Base-by-base conservation (phyloP, 2,797 vertebrate genomes). In the Morus bassanus region DNA sequence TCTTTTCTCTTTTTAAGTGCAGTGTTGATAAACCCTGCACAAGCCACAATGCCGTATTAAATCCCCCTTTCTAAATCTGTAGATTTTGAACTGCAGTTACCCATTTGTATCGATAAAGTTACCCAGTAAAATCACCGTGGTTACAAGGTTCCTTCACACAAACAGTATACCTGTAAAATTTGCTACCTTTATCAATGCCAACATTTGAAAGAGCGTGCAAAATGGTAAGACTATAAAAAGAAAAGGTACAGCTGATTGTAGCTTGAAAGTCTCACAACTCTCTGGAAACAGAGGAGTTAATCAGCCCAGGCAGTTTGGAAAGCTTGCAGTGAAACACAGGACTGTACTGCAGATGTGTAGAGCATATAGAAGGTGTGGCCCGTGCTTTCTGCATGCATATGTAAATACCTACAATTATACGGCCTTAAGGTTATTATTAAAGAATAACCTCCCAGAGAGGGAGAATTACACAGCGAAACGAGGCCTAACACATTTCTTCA, bases 241-340 rank as follows among this genome's bases (percentile, higher is more conserved):
- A 13, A 75, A 56, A 75, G 50, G 21, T 33, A 18, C 37, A 72
- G 75, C 63, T 88, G 65, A 53, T 13, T n/a, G 41, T 8, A 90
- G 28, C 54, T 68, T 73, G 69, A 67, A 94, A 90, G 41, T 89
- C 83, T 88, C 45, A 35, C 51, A 88, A 10, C 41, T 79, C 28
- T 65, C 59, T 46, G 95, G 97, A 83, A 94, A 41, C 23, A 79
- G 56, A 97, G 94, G 97, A 96, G 97, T 98, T 98, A 98, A 98
- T 37, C 72, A 85, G 80, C 78, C 67, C 63, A 83, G 94, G 85
- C 93, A 88, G 94, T 17, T 79, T 4, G 4, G 68, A 93, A 93
- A 81, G 92, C 94, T 95, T 45, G 64, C 93, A 31, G 57, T 24
- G 83, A 92, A 89, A 89, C 45, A 60, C 57, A 88, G 93, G 89